Evolutionary conservation across 2,797 vertebrate species (phyloP).

Genomic region (Staurois parvus): DNA sequence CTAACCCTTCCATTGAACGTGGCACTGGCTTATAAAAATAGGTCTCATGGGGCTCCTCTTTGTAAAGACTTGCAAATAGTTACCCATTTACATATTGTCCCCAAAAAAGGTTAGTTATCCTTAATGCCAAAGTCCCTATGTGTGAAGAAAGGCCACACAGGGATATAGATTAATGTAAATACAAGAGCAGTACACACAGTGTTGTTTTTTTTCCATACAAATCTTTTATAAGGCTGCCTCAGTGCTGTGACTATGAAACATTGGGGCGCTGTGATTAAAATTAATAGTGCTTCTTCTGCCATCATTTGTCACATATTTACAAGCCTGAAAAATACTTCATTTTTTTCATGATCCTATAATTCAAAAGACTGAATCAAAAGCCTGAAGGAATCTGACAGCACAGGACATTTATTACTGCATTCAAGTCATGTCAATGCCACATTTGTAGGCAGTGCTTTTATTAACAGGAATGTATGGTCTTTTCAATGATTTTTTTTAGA

Average conservation of each 20-base stretch:
- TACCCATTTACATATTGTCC: neutral
- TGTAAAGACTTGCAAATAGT: neutral
- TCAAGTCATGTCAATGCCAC: conserved; percentile 64
- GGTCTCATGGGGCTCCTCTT: neutral
- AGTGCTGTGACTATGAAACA: conserved; percentile 88
- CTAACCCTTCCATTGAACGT: neutral
- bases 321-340: conserved; percentile 98
- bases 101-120: neutral
- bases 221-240: conserved; percentile 78
- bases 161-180: conserved; percentile 65
- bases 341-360: conserved; percentile 92
- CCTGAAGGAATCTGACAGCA: conserved; percentile 75
- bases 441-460: conserved; percentile 54
- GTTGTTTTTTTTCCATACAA: conserved; percentile 71
- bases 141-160: conserved; percentile 20
- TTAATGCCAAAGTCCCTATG: neutral
- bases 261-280: conserved; percentile 93
- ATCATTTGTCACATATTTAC: conserved; percentile 99
- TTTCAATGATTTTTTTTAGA: neutral
- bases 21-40: neutral
- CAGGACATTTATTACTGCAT: conserved; percentile 77
- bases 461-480: conserved; percentile 12
- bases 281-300: conserved; percentile 95
- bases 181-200: conserved; percentile 68
- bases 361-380: conserved; percentile 87